Base-by-base conservation (phyloP, 1,140 invertebrate genomes). In the Hypothenemus hampei region DNA sequence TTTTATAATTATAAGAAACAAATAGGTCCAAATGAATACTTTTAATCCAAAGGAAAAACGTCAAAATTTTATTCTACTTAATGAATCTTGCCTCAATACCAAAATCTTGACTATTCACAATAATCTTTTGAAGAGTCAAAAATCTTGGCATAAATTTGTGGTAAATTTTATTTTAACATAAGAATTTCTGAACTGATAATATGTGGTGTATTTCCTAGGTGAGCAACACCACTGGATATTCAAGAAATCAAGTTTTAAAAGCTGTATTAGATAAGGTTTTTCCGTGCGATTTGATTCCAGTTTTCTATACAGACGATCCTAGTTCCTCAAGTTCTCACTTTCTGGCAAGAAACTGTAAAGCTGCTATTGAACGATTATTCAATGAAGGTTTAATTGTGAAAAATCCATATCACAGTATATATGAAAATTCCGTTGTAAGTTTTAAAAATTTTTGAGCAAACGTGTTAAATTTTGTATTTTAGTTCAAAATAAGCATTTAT, bases 211-310 rank as follows among this genome's bases (percentile, higher is more conserved):
- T 39, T 48, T 60, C 58, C 37, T 50, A 69, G 67, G 54, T 71
- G 26, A 59, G 54, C 11, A 66, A 69, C 57, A 74, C 73, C 5
- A 67, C 58, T 3, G 53, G 60, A 4, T 68, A 69, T 29, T 62
- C 71, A 8, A 71, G 73, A 39, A 74, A 78, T 52, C 41, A 59
- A n/a, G 65, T 77, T 10, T 53, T 78, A 18, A 72, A 70, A 61
- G 65, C 69, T 11, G 73, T 79, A 26, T 44, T 78, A n/a, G 67
- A 69, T 23, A 61, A 72, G 10, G 67, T 76, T 1, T 68, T 75
- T 37, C 77, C 78, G 5, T 61, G 70, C 3, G 75, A 78, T 46
- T 61, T 79, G 3, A 74, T 78, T 26, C 78, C 78, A 7, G 72
- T 78, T 0, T 67, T 60, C n/a, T 78, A 74, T 64, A 67, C 71